Base-by-base conservation (phyloP, 2,888 invertebrate species). In the Diadegma fenestrale region DNA sequence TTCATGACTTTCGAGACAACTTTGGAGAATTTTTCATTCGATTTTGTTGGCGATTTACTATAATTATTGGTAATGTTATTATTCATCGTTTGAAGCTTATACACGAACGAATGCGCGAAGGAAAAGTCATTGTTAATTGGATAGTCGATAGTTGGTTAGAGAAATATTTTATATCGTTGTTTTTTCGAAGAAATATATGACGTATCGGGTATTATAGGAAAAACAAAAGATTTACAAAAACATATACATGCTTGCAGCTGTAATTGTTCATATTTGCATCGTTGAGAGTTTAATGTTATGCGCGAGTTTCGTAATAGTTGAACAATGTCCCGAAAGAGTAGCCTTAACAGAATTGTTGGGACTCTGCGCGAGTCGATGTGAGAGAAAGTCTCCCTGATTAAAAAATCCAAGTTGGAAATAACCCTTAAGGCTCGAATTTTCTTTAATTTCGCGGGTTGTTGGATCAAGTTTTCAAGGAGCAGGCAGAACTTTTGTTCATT, bases 131-230 rank as follows among this genome's bases (percentile, higher is more conserved):
- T 85, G 85, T 82, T 81, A 69, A 79, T 85, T 82, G 69, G 64
- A 76, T 79, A 82, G 78, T 14, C 68, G 48, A 79, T 82, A 85
- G 81, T 75, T 69, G 54, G 63, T 61, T 85, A 85, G 85, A 81
- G 81, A 85, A 69, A 82, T 85, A 85, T 85, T 85, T 85, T 85
- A 76, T 85, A 85, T 79, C 75, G 82, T 85, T 85, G 78, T 85
- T 82, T 84, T 82, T 85, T 84, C 43, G 82, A 85, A 71, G 85
- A 85, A 75, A 82, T 82, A 75, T 85, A 75, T 68, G 84, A 85
- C 71, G 79, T 68, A 30, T 77, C 58, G 72, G 66, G 71, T 63
- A 51, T 48, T 48, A 37, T 37, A 30, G 17, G 51, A 72, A 71
- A 68, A 72, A 61, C 41, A 69, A 45, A 58, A 17, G 22, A 73